Evolutionary conservation across 2,888 invertebrate genomes (phyloP).

Genomic region (Cryptophagus acutangulus): DNA sequence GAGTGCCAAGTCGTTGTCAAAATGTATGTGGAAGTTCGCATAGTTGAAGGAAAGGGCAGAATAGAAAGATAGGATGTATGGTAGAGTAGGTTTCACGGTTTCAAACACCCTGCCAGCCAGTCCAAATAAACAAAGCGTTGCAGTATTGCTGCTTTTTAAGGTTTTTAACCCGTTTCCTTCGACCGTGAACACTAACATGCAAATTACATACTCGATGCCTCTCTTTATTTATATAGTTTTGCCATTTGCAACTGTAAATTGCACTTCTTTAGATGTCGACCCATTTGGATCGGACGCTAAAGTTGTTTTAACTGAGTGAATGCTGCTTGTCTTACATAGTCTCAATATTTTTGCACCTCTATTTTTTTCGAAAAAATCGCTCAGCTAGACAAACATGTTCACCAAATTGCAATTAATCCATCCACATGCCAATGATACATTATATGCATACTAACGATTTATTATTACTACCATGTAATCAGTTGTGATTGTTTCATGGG

Average conservation of each 20-base stretch:
- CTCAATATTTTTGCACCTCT: too few relatives aligned
- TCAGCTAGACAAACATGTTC: too few relatives aligned
- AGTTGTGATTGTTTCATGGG: slow-evolving; percentile 2
- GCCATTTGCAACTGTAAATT: too few relatives aligned
- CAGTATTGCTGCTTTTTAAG: slow-evolving; percentile 4
- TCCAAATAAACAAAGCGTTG: slow-evolving; percentile 6
- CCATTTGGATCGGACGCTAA: too few relatives aligned
- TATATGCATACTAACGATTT: slow-evolving; percentile 1
- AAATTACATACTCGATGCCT: slow-evolving; percentile 6
- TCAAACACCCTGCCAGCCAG: slow-evolving; percentile 21
- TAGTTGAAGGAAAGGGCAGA: too few relatives aligned
- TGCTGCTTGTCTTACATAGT: too few relatives aligned
- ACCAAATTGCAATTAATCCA: slow-evolving; percentile 1
- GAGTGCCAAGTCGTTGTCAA: too few relatives aligned
- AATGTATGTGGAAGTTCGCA: too few relatives aligned
- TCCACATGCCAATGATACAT: neutral
- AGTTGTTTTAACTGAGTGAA: too few relatives aligned
- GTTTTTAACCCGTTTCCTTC: slow-evolving; percentile 6
- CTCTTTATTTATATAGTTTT: too few relatives aligned
- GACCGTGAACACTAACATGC: slow-evolving; percentile 7
- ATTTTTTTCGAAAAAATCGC: too few relatives aligned
- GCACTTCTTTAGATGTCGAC: too few relatives aligned
- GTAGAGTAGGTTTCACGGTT: slow-evolving; percentile 31
- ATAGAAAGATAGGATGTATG: slow-evolving; percentile 32
- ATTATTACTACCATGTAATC: neutral